Evolutionary conservation across 2,888 invertebrate genomes (phyloP).

Genomic region (Cheilosia urbana): DNA sequence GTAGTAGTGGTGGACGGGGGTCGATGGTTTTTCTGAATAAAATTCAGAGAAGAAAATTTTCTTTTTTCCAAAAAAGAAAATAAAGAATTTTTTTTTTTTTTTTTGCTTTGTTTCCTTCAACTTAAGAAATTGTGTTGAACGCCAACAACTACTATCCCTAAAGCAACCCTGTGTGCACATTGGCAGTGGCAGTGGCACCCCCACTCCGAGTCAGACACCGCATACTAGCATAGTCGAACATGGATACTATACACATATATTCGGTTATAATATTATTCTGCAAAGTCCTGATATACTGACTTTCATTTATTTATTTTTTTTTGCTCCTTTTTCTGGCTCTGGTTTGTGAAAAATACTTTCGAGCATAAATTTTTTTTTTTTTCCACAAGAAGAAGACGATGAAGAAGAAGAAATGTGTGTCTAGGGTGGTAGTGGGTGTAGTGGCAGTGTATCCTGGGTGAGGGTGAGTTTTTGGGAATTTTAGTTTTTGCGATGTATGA

Average conservation of each 20-base stretch:
- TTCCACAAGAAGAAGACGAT: conserved; percentile 43
- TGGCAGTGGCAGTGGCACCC: conserved; percentile 21
- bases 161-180: conserved; percentile 67
- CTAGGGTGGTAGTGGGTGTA: conserved; percentile 40
- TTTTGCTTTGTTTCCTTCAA: conserved; percentile 30
- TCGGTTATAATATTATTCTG: conserved; percentile 74
- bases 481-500: conserved; percentile 73
- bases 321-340: conserved; percentile 53
- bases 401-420: conserved; percentile 57
- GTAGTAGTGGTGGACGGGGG: background rate
- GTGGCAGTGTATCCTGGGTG: conserved; percentile 1
- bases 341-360: conserved; percentile 75
- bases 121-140: conserved; percentile 65
- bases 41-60: conserved; percentile 52
- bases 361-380: conserved; percentile 65
- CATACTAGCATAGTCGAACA: conserved; percentile 55
- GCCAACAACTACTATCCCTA: conserved; percentile 46
- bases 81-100: conserved; percentile 20
- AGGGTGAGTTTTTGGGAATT: conserved; percentile 64
- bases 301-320: conserved; percentile 71
- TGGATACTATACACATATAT: conserved; percentile 67
- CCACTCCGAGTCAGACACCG: conserved; percentile 22
- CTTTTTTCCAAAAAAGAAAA: conserved; percentile 49
- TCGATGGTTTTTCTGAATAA: conserved; percentile 34
- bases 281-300: conserved; percentile 76